Evolutionary conservation across 2,113 vertebrate species (phyloP), one percentile per base, ranked within the genome.

Genomic region (Dromiciops gliroides): DNA sequence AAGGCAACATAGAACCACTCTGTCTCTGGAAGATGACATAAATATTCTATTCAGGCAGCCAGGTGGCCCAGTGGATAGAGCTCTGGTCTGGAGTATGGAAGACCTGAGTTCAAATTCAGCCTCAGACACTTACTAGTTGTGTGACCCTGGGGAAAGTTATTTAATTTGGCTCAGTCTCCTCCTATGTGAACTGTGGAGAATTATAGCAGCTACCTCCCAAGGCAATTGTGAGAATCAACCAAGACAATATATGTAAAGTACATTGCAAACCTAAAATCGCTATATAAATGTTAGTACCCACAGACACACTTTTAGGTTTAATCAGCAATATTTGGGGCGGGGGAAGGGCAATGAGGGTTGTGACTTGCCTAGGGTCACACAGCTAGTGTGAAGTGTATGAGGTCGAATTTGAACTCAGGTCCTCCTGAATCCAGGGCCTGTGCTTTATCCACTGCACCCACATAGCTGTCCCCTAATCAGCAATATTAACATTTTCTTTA

Each of bases 41-140:
- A 75, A 96, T 89, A 94, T 92, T 83, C 50, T 0, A 91, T 95
- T 97, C 96, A 95, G 60, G 60, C 3, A 16, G 28, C 12, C 6
- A 37, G 31, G 31, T 67, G 11, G 28, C 3, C 28, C 28, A 37
- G 60, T 37, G 11, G 3, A 14, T 37, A 37, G 11, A 60, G 60
- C 3, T 67, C 31, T 37, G 60, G 60, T 3, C 60, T 37, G 10
- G 31, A 67, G 31, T 67, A 3, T 37, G 60, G 31, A 67, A 67
- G 60, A 67, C 9, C 28, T 31, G 28, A 67, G 1, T 37, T 67
- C 31, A 37, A 67, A 67, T 37, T 3, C 56, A 67, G 56, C n/a
- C 60, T 75, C 22, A 75, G 37, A 75, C 14, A 75, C 60, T 67
- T 67, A 37, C 3, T 37, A 83, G 56, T 4, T 67, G 3, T 31